Conservation (phyloP, 2,113 vertebrate genomes). For the Romanogobio albipinnatus region DNA sequence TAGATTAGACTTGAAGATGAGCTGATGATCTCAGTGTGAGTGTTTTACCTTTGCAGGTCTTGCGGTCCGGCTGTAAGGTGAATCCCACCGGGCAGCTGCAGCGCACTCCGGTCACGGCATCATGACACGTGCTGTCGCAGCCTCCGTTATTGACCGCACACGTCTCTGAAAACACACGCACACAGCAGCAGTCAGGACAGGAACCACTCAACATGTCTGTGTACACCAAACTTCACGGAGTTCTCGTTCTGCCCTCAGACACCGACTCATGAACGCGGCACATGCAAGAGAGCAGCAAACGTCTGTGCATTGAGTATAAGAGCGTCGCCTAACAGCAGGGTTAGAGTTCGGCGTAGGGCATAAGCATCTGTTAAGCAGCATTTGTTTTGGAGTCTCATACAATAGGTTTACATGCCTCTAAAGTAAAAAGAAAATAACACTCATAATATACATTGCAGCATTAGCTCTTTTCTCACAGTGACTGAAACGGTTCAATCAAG, state of each 20-base stretch:
- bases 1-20: neutral
- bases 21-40: neutral
- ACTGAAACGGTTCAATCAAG: no score
- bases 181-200: neutral
- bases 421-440: no score
- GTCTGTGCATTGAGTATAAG: neutral
- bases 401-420: no score
- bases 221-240: neutral
- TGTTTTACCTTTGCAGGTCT: constrained; percentile 92
- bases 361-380: neutral
- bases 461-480: no score
- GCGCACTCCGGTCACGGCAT: constrained; percentile 90
- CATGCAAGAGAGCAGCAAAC: neutral
- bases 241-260: neutral
- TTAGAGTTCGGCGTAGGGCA: neutral
- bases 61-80: constrained; percentile 93
- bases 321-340: neutral
- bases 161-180: constrained; percentile 82
- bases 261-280: neutral
- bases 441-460: no score
- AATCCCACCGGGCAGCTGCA: constrained; percentile 98
- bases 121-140: constrained; percentile 97
- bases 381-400: no score
- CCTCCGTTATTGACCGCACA: constrained; percentile 97
- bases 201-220: neutral